These are phyloP conservation scores for Dynastes tityus DNA, from an alignment of 2,888 invertebrate genomes.

Conservation along the genomic window DNA sequence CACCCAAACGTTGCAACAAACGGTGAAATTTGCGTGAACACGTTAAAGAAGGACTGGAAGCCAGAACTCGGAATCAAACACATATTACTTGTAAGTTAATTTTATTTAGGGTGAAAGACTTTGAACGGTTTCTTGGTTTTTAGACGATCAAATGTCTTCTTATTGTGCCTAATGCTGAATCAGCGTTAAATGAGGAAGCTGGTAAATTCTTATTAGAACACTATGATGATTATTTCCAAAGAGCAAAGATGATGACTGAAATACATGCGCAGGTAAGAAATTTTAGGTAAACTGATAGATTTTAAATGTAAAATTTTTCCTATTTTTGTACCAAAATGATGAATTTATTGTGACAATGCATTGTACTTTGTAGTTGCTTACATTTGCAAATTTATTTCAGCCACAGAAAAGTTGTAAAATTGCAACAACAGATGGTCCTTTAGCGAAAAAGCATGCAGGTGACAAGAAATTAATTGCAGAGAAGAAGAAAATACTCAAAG, in stretches of 20 bases:
- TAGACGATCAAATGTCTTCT: constrained; percentile 95
- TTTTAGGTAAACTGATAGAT: neutral
- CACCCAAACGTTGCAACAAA: constrained; percentile 96
- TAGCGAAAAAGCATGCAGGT: constrained; percentile 89
- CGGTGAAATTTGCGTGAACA: constrained; percentile 98
- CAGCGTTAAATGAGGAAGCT: constrained; percentile 97
- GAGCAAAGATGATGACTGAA: constrained; percentile 93
- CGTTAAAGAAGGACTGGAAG: constrained; percentile 97
- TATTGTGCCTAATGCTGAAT: constrained; percentile 97
- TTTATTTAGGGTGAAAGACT: neutral
- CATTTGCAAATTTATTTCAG: constrained; percentile 64
- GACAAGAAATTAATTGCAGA: constrained; percentile 83
- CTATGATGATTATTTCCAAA: constrained; percentile 92
- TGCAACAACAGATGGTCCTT: constrained; percentile 76
- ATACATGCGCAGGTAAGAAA: constrained; percentile 81
- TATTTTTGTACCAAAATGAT: too few species aligned
- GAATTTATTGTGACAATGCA: too few species aligned
- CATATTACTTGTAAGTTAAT: constrained; percentile 82
- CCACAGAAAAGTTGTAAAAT: constrained; percentile 73
- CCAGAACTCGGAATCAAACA: constrained; percentile 96
- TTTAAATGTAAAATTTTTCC: too few species aligned
- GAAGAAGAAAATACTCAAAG: constrained; percentile 84
- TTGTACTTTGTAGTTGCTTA: too few species aligned
- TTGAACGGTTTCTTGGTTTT: constrained; percentile 55
- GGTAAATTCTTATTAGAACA: constrained; percentile 93